Evolutionary conservation across 2,888 invertebrate genomes (phyloP).

Genomic region (Gibbula magus): DNA sequence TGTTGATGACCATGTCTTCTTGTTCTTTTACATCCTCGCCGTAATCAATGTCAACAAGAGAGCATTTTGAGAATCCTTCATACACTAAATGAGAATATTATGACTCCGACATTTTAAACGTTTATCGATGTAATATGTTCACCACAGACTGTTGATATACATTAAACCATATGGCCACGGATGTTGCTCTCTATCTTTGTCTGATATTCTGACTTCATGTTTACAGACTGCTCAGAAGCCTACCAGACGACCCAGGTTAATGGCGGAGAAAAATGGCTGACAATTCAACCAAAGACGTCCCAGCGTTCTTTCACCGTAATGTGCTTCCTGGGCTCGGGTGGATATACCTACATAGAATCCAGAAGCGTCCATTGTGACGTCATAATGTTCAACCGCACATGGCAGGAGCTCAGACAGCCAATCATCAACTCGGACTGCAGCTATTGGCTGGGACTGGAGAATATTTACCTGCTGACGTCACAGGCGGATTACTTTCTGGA

Average conservation of each 20-base stretch:
- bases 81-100: too few species aligned
- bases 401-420: background rate
- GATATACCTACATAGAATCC: background rate
- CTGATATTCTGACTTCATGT: too few species aligned
- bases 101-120: too few species aligned
- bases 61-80: too few species aligned
- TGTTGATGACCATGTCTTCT: too few species aligned
- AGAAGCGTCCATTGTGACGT: background rate
- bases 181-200: too few species aligned
- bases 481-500: background rate
- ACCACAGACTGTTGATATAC: too few species aligned
- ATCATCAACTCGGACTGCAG: background rate
- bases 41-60: too few species aligned
- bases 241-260: background rate
- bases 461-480: background rate
- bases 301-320: background rate
- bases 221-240: constrained; percentile 8
- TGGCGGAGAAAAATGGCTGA: background rate
- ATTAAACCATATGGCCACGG: too few species aligned
- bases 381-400: background rate
- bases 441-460: background rate
- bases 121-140: too few species aligned
- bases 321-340: background rate
- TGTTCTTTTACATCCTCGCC: too few species aligned
- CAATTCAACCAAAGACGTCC: background rate